Base-by-base conservation (phyloP, 2,113 vertebrate genomes). In the Mirounga angustirostris region DNA sequence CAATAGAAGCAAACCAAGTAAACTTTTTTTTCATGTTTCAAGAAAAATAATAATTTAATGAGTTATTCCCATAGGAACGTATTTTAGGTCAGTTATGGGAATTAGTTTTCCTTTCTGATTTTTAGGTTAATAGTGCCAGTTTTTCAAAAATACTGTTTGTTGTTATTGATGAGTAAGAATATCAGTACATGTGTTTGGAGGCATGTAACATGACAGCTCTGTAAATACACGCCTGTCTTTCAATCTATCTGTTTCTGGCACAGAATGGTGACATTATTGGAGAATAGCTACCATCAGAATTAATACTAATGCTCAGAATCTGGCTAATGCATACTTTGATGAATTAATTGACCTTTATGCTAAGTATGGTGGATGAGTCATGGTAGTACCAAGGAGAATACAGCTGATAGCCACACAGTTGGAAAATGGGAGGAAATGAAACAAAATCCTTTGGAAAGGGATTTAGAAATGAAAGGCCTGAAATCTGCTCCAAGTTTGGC, bases 121-220 rank as follows among this genome's bases (percentile, higher is more conserved):
- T 91, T 95, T 90, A 91, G 36, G 36, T 43, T 80, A 88, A 65
- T 83, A 79, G 50, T 65, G 40, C 58, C 65, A 78, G 22, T 21
- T 89, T 78, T 26, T 50, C 2, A 59, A 78, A 46, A 71, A 40
- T 58, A 33, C 12, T 81, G 33, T 94, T 74, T 56, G 24, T 59
- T 97, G 59, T 87, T 78, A 76, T 78, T 87, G 36, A 81, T 97
- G 96, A 90, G 54, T 94, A 82, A 85, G 63, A 80, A 15, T 74
- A 71, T 78, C 43, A 58, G 89, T 74, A 22, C 65, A 78, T 87
- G 52, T 95, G 73, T 90, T 86, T 73, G 85, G 65, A 59, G 56
- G 50, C 12, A 52, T 73, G 19, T 36, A 84, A 71, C 54, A 84
- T 0, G 89, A 50, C 69, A 86, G 19, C 43, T 91, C 54, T 40